Evolutionary conservation across 2,113 vertebrate genomes (phyloP).

Genomic region (Benitochromis conjunctus): DNA sequence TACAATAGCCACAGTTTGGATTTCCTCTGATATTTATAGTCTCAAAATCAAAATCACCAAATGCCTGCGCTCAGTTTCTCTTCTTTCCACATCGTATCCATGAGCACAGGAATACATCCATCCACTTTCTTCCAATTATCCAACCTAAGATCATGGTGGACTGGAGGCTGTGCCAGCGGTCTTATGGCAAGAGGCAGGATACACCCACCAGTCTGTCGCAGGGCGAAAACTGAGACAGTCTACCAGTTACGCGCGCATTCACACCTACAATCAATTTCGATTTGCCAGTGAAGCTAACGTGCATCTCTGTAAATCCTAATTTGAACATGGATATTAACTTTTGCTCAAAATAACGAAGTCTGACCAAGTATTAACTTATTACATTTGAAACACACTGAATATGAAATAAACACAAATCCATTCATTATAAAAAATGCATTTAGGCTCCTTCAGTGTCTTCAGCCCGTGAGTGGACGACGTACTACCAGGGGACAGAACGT

Average conservation of each 20-base stretch:
- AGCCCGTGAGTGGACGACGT: neutral
- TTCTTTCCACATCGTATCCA: neutral
- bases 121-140: neutral
- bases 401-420: neutral
- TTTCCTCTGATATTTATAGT: neutral
- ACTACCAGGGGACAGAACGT: neutral
- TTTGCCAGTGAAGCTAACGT: neutral
- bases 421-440: neutral
- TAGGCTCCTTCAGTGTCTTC: neutral
- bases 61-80: neutral
- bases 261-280: neutral
- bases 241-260: neutral
- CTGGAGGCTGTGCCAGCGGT: neutral
- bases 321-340: neutral
- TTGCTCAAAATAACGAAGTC: neutral
- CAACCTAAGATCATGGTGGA: neutral
- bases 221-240: neutral
- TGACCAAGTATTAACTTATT: neutral
- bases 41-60: neutral
- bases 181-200: neutral
- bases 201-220: neutral
- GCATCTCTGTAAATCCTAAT: neutral
- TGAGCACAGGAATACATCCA: neutral
- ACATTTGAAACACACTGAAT: neutral
- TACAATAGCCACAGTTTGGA: neutral